Conservation (phyloP, 2,797 vertebrate genomes). For the Prunella strophiata region DNA sequence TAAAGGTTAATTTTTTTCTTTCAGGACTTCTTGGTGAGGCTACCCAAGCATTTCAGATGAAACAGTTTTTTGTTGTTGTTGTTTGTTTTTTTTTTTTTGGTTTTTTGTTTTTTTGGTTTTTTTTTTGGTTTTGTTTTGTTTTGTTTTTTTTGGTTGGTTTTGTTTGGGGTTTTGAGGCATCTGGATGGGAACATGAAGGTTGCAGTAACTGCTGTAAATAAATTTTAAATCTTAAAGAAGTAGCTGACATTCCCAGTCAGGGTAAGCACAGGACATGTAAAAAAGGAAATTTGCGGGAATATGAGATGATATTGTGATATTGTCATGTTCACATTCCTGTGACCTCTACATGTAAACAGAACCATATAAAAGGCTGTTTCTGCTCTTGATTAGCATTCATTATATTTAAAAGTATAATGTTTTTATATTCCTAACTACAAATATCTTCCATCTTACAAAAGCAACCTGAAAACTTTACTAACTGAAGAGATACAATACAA, state of each 20-base stretch:
- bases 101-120: background rate
- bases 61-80: background rate
- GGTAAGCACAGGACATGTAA: background rate
- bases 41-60: background rate
- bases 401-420: background rate
- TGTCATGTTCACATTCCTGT: background rate
- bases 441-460: background rate
- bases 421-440: background rate
- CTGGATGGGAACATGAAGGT: background rate
- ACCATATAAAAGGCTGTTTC: background rate
- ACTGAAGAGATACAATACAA: background rate
- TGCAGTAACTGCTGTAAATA: background rate
- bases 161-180: background rate
- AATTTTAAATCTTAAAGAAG: background rate
- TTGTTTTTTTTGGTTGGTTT: background rate
- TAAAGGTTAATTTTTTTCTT: background rate
- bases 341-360: background rate
- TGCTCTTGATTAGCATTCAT: background rate
- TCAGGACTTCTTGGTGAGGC: background rate
- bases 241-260: background rate
- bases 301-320: background rate
- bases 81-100: background rate
- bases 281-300: background rate
- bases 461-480: background rate
- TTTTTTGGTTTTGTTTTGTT: background rate